phyloP scores from a whole-genome alignment of 2,797 vertebrate species.

The Spheniscus humboldti region DNA sequence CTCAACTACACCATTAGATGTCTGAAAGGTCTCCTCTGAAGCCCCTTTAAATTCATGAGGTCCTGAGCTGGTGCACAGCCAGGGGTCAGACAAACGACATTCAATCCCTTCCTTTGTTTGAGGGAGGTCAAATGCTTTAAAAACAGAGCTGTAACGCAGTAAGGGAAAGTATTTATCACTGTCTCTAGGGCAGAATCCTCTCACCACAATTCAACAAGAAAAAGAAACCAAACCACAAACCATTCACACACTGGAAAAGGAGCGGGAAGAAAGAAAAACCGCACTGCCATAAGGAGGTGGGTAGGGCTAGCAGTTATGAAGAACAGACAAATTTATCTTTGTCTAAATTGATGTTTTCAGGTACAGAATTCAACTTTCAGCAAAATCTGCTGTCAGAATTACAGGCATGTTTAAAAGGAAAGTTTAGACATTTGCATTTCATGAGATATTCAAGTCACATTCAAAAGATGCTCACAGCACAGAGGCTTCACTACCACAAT shows the following conservation, averaged over 20 bases:
- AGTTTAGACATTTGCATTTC: constrained; percentile 54
- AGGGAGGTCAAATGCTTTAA: background rate
- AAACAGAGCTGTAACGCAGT: background rate
- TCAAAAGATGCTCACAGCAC: constrained; percentile 56
- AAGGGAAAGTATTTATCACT: background rate
- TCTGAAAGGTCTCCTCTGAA: background rate
- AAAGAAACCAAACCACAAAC: constrained; percentile 9
- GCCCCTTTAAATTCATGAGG: background rate
- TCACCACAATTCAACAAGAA: background rate
- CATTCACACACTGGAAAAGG: background rate
- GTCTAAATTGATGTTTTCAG: background rate
- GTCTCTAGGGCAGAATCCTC: background rate
- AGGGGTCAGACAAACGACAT: background rate
- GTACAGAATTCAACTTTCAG: constrained; percentile 53
- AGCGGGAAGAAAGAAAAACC: background rate
- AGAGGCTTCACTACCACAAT: constrained; percentile 56
- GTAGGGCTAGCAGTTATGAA: constrained; percentile 28
- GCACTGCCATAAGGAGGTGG: background rate
- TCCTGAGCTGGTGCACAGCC: background rate
- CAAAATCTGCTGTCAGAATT: constrained; percentile 42
- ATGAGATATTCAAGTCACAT: constrained; percentile 60
- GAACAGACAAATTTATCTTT: constrained; percentile 32
- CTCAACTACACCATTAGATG: background rate
- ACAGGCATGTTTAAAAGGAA: constrained; percentile 58
- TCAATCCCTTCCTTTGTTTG: background rate